Evolutionary conservation across 1,140 invertebrate genomes (phyloP), one percentile per base, ranked within the genome.

Genomic region (Solenopsis invicta): DNA sequence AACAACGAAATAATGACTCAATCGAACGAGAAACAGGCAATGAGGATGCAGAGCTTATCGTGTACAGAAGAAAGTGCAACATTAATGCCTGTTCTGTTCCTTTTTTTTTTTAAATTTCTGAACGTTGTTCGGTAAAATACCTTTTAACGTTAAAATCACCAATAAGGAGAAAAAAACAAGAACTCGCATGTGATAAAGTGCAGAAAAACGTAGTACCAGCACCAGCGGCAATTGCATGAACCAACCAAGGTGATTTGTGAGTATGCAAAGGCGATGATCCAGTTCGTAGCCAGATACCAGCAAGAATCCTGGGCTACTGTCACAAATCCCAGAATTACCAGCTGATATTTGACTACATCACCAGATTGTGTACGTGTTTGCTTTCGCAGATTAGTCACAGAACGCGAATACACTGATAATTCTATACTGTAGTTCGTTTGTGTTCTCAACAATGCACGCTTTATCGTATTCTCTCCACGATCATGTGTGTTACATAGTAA

Each of bases 301-400:
- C 96, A 96, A 97, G 97, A 97, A 98, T 96, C 96, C 97, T 98
- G 97, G 96, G 96, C 88, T 93, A 93, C 93, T 94, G 93, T 94
- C 93, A 96, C 89, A 94, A 69, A 94, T 96, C 97, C 98, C 98
- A 98, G 98, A 98, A 98, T 98, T 99, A 98, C 98, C 97, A 98
- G 98, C 98, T 99, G 98, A 98, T 99, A 99, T 98, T 98, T 98
- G 96, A 97, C 96, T 96, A 96, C 96, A 93, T 92, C 95, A 95
- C 95, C 95, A 90, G 93, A 94, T 93, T 92, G 67, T 92, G 77
- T 92, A 93, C 92, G 93, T 92, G 89, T 88, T 87, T 92, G 80
- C 67, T 72, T 91, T 91, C 92, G 88, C 90, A 89, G 91, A 95
- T 95, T 95, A 95, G 94, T 95, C 93, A 95, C 94, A 94, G 85